phyloP scores from a whole-genome alignment of 1,140 invertebrate genomes.

The Diachasma alloeum region DNA sequence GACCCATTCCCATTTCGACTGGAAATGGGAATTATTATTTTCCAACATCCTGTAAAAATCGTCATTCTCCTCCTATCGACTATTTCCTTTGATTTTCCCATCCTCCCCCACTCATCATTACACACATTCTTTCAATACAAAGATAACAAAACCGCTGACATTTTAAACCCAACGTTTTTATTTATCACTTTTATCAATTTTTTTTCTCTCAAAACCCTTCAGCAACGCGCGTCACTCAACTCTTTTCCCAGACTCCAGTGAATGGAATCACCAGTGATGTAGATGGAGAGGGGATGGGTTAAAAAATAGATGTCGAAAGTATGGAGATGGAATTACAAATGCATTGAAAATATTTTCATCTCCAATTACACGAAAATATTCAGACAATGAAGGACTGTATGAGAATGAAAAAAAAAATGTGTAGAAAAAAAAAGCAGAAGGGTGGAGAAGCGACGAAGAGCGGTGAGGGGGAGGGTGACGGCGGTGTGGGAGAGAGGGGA shows the following conservation, averaged over 20 bases:
- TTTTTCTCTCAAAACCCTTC: neutral
- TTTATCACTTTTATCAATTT: neutral
- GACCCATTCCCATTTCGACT: constrained; percentile 43
- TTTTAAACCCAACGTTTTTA: constrained; percentile 6
- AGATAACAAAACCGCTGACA: neutral
- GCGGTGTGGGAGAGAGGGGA: neutral
- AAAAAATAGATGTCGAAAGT: neutral
- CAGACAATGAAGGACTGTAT: constrained; percentile 10
- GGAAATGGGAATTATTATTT: constrained; percentile 43
- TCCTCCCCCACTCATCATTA: neutral
- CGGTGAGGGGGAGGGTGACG: neutral
- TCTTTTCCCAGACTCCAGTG: constrained; percentile 3
- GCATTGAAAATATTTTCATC: constrained; percentile 18
- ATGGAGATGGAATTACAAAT: constrained; percentile 1
- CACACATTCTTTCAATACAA: neutral
- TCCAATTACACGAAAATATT: constrained; percentile 24
- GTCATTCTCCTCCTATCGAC: constrained; percentile 13
- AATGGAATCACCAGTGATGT: neutral
- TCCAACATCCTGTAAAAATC: constrained; percentile 27
- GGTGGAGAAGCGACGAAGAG: neutral
- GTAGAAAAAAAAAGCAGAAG: neutral
- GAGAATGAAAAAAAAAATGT: constrained; percentile 9
- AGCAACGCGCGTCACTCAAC: constrained; percentile 7
- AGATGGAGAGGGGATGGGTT: neutral
- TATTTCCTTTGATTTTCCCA: neutral